Percentiles rank a stretch among this genome's conserved stretches.
Evolutionary conservation across 1,140 invertebrate species (phyloP).

Genomic region (Calephelis virginiensis): DNA sequence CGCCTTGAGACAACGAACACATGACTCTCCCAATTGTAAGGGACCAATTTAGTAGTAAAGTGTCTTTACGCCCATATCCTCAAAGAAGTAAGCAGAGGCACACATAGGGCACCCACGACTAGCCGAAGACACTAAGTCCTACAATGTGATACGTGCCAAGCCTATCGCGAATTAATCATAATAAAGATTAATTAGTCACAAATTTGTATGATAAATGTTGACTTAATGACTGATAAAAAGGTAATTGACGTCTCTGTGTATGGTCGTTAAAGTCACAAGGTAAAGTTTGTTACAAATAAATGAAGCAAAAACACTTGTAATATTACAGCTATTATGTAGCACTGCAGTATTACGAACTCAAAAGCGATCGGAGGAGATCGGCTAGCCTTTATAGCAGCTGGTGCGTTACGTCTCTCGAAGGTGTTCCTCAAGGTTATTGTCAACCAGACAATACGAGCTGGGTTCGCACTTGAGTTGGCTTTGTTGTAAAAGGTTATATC

Average conservation of each 20-base stretch:
- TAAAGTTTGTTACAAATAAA: background rate
- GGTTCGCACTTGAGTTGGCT: background rate
- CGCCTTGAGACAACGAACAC: too few species aligned
- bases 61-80: too few species aligned
- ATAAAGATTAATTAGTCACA: too few species aligned
- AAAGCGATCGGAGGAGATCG: slow-evolving; percentile 24
- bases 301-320: background rate
- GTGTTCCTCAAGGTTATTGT: slow-evolving; percentile 31
- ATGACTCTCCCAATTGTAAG: too few species aligned
- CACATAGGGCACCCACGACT: too few species aligned
- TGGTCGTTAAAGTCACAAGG: background rate
- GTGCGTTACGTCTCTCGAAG: slow-evolving; percentile 33
- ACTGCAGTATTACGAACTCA: slow-evolving; percentile 8
- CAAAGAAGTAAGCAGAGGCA: too few species aligned
- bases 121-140: too few species aligned
- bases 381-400: slow-evolving; percentile 30
- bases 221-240: too few species aligned
- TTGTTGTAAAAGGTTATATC: slow-evolving; percentile 1
- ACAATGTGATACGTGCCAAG: too few species aligned
- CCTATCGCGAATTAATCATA: too few species aligned
- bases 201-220: too few species aligned
- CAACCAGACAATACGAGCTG: background rate
- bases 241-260: background rate
- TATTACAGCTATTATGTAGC: slow-evolving; percentile 4
- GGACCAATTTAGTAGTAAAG: too few species aligned